Evolutionary conservation across 2,113 vertebrate genomes (phyloP), one percentile per base, ranked within the genome.

Genomic region (Atractosteus spatula): DNA sequence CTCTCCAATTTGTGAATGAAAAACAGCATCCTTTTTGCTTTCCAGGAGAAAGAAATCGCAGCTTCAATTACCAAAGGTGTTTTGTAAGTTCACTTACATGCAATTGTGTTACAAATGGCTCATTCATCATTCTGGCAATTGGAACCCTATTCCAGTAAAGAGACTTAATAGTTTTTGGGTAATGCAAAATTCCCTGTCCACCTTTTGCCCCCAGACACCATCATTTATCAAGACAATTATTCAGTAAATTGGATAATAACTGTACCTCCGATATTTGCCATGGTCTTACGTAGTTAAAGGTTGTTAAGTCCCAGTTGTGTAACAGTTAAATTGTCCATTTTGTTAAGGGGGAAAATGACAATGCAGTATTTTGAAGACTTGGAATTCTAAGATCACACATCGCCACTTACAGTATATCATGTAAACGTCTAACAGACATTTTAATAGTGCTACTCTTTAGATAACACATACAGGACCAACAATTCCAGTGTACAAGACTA

Each of bases 51-150:
- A 54, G 1, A 55, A 41, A 14, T 51, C 51, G 29, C 16, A 43
- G 51, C 62, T 71, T 71, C 44, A 16, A 54, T 72, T 66, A 44
- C 63, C 45, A 13, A 12, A 17, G 41, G 47, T 56, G 55, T 67
- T 67, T 62, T 63, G 11, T 61, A 59, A 73, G 65, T 68, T 74
- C 59, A 17, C 56, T 62, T 62, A 51, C 66, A 68, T 41, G 47
- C 56, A 62, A 62, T 68, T 74, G 42, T 74, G 44, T 17, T 61
- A 14, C 55, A 68, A 62, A 68, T 14, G 57, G 47, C 10, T 43
- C 41, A 72, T 72, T 72, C 71, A 66, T 72, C 42, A 57, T 72
- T 11, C 71, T 56, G 41, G 41, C 41, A 55, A 44, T 55, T 66
- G 3, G 45, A 67, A 59, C 55, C 64, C 41, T 59, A 16, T 62